phyloP scores from a whole-genome alignment of 2,797 vertebrate species.

The Arrhamphus sclerolepis region DNA sequence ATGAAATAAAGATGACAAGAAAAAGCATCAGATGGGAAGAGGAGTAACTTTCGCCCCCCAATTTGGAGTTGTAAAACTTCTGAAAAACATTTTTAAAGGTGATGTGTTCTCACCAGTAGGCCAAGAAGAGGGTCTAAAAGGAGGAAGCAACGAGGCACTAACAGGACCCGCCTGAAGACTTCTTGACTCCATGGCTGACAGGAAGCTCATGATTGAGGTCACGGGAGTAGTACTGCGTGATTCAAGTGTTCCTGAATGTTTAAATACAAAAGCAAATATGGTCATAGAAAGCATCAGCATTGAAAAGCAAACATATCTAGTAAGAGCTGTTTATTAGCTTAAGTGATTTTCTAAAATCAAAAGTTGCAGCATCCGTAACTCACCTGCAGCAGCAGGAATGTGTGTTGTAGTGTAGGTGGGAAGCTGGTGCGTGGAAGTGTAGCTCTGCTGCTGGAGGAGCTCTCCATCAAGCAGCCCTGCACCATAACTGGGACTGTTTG shows the following conservation, averaged over 20 bases:
- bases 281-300: constrained; percentile 6
- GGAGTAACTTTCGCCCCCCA: too few relatives aligned
- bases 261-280: constrained; percentile 22
- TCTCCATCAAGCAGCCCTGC: constrained; percentile 91
- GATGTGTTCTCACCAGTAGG: constrained; percentile 84
- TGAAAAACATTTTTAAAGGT: background rate
- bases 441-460: constrained; percentile 92
- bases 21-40: too few relatives aligned
- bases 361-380: constrained; percentile 29
- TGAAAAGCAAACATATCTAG: constrained; percentile 3
- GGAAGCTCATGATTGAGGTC: constrained; percentile 96
- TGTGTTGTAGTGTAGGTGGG: constrained; percentile 90
- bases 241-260: constrained; percentile 86
- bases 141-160: constrained; percentile 91
- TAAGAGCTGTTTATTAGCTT: background rate
- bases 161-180: constrained; percentile 92
- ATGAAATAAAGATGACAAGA: too few relatives aligned
- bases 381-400: constrained; percentile 89
- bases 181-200: constrained; percentile 93
- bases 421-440: constrained; percentile 89
- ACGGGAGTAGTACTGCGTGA: constrained; percentile 91
- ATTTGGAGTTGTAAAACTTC: too few relatives aligned
- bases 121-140: constrained; percentile 94
- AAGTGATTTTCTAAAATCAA: background rate
- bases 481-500: constrained; percentile 93